Base-by-base conservation (phyloP, 2,888 invertebrate genomes). In the Agrilus biguttatus region DNA sequence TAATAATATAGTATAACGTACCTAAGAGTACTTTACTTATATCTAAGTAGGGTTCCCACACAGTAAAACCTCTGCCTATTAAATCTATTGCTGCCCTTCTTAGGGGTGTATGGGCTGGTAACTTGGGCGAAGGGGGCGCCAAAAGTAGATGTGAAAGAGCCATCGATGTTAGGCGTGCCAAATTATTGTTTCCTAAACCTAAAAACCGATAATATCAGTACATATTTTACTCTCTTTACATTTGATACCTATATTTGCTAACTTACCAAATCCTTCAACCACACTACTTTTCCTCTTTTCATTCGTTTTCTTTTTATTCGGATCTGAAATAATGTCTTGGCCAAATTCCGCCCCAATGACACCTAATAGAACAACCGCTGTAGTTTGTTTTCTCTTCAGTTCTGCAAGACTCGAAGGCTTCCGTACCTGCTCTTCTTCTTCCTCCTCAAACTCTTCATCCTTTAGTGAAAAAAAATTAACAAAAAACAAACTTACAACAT, bases 261-360 rank as follows among this genome's bases (percentile, higher is more conserved):
- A 42, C 45, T 36, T 45, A 50, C 63, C 66, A 44, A 65, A 66
- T 67, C 77, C 90, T 72, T 95, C 93, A 1, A 89, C 88, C 0
- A 90, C 83, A 50, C 81, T 87, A 66, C 83, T 86, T 46, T 82
- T 73, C 50, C 80, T 76, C 33, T 66, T 64, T 51, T 75, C 82
- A 35, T 62, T 60, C 14, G 70, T 73, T 39, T 74, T 68, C 53
- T 77, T 79, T 54, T 73, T 76, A 28, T 71, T 68, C 5, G 72
- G 72, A 1, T 72, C 69, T 43, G 73, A 70, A 1, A 83, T 78
- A 40, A 96, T 87, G 60, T 97, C 97, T 61, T 93, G 92, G 0
- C 97, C 97, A 60, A 97, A 98, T 67, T 98, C 96, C 0, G 97
- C 92, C 0, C 98, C 98, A 42, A 98, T 91, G 0, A 98, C 97